Evolutionary conservation across 1,140 invertebrate genomes (phyloP).

Genomic region (Ostrea denselamellosa): DNA sequence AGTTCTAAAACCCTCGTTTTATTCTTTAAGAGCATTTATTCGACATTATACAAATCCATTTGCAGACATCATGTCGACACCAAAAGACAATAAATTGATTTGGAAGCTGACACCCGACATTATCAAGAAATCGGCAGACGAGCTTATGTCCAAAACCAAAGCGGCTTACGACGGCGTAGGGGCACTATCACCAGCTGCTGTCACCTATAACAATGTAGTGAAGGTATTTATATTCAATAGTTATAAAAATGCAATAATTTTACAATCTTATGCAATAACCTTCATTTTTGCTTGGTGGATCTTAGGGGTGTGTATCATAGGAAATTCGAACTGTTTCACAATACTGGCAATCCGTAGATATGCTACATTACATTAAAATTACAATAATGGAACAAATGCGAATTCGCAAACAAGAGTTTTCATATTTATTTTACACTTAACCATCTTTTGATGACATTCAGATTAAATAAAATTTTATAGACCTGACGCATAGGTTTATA

Average conservation of each 20-base stretch:
- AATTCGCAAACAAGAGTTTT: too few species aligned
- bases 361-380: too few species aligned
- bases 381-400: too few species aligned
- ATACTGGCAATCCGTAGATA: too few species aligned
- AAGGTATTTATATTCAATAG: conserved; percentile 72
- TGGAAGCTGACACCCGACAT: conserved; percentile 74
- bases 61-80: conserved; percentile 56
- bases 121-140: conserved; percentile 71
- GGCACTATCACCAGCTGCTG: conserved; percentile 70
- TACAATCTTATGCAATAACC: background rate
- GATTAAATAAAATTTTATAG: too few species aligned
- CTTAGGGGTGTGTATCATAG: background rate
- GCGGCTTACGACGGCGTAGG: conserved; percentile 77
- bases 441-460: too few species aligned
- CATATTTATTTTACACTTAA: too few species aligned
- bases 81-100: conserved; percentile 63
- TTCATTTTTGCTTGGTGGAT: background rate
- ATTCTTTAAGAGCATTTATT: background rate
- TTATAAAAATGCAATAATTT: background rate
- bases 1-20: background rate
- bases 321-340: background rate
- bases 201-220: conserved; percentile 77
- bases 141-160: conserved; percentile 74
- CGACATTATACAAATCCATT: background rate
- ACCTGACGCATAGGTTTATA: too few species aligned